A percentile compares a stretch with the other conserved stretches of the same genome.
phyloP scores from a whole-genome alignment of 2,888 invertebrate species.

The Tetramorium bicarinatum region DNA sequence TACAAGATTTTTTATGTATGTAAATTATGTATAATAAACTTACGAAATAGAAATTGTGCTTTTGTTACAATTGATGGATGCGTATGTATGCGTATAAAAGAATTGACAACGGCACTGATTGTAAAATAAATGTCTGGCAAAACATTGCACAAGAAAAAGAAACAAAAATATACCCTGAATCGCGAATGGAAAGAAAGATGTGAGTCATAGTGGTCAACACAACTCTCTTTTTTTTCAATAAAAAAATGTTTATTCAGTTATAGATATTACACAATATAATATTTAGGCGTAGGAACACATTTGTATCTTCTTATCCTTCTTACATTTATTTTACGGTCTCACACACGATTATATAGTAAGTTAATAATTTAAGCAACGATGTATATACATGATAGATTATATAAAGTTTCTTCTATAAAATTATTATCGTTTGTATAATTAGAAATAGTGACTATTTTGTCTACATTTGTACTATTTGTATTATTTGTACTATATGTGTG shows the following conservation, averaged over 20 bases:
- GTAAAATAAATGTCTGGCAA: neutral
- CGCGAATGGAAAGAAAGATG: neutral
- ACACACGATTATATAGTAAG: constrained; percentile 8
- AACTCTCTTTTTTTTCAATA: constrained; percentile 22
- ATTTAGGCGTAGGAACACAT: constrained; percentile 73
- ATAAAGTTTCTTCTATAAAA: constrained; percentile 14
- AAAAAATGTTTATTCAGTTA: constrained; percentile 65
- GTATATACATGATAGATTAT: constrained; percentile 8
- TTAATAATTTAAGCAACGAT: constrained; percentile 28
- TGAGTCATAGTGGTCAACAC: neutral
- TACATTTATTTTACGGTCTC: constrained; percentile 27
- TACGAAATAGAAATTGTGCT: neutral
- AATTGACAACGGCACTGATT: neutral
- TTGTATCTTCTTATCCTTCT: constrained; percentile 49
- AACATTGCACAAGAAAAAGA: neutral
- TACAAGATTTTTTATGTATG: too few species aligned
- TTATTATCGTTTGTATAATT: constrained; percentile 16
- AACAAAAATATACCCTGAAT: neutral
- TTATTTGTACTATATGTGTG: neutral
- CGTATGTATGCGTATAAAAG: neutral
- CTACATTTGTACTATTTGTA: constrained; percentile 30
- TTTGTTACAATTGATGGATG: neutral
- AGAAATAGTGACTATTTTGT: neutral
- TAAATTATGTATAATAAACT: neutral
- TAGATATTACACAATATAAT: constrained; percentile 68